A percentile compares a stretch with the other conserved stretches of the same genome.
Evolutionary conservation across 2,113 vertebrate genomes (phyloP).

Genomic region (Cacatua alba): DNA sequence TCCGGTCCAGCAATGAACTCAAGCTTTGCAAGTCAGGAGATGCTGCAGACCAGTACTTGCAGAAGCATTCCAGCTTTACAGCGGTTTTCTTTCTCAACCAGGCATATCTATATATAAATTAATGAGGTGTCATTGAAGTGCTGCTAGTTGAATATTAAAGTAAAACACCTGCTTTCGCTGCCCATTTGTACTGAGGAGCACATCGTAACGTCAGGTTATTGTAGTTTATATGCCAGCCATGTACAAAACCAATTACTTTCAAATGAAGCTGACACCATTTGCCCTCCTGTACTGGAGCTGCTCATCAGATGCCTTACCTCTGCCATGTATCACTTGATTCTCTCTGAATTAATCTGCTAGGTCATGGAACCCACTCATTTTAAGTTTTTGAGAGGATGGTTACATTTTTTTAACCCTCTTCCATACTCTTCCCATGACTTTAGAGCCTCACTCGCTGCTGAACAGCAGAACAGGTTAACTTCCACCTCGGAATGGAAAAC

Average conservation of each 20-base stretch:
- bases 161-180: neutral
- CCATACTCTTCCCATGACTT: neutral
- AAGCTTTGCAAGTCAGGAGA: neutral
- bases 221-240: slow-evolving; percentile 14
- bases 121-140: neutral
- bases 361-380: slow-evolving; percentile 19
- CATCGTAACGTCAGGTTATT: neutral
- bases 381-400: neutral
- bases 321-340: slow-evolving; percentile 19
- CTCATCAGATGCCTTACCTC: slow-evolving; percentile 45
- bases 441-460: neutral
- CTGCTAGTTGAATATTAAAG: slow-evolving; percentile 14
- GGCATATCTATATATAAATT: neutral
- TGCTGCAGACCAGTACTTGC: neutral
- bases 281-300: slow-evolving; percentile 22
- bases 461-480: neutral
- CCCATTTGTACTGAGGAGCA: neutral
- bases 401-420: neutral
- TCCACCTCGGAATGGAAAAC: neutral
- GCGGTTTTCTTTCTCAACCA: neutral
- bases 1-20: neutral
- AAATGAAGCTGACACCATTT: slow-evolving; percentile 51
- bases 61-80: neutral
- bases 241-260: slow-evolving; percentile 44
- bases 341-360: slow-evolving; percentile 33